phyloP scores from a whole-genome alignment of 2,113 vertebrate species.

The Malurus cyaneus region DNA sequence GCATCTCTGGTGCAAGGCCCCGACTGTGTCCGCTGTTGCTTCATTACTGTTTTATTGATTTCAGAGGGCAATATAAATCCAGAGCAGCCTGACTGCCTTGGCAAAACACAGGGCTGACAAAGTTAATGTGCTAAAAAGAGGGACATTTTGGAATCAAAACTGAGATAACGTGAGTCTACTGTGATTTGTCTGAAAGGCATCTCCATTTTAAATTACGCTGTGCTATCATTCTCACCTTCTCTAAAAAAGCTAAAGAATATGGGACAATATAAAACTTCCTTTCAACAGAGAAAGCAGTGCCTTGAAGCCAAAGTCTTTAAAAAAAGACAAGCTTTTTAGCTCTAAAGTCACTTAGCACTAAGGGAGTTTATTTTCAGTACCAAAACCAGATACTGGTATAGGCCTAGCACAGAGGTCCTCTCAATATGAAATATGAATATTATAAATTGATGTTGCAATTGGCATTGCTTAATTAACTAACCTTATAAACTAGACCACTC shows the following conservation, averaged over 20 bases:
- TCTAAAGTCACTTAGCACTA: neutral
- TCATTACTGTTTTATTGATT: constrained; percentile 69
- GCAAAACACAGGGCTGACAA: constrained; percentile 1
- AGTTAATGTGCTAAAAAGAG: neutral
- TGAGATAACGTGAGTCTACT: neutral
- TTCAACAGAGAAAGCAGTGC: neutral
- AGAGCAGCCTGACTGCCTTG: neutral
- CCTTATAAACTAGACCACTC: neutral
- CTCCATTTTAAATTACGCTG: neutral
- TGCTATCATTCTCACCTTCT: neutral
- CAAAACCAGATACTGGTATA: neutral
- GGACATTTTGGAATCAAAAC: neutral
- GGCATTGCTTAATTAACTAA: neutral
- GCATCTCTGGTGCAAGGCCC: neutral
- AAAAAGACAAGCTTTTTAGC: neutral
- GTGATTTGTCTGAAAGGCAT: neutral
- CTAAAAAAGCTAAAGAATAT: neutral
- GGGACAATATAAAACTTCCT: neutral
- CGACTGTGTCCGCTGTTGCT: constrained; percentile 10
- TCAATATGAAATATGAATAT: neutral
- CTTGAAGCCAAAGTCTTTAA: neutral
- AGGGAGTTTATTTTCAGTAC: neutral
- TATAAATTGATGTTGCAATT: neutral
- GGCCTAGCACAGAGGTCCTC: neutral
- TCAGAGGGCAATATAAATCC: constrained; percentile 49